Conservation (phyloP, 2,113 vertebrate genomes). For the Dasyurus viverrinus region DNA sequence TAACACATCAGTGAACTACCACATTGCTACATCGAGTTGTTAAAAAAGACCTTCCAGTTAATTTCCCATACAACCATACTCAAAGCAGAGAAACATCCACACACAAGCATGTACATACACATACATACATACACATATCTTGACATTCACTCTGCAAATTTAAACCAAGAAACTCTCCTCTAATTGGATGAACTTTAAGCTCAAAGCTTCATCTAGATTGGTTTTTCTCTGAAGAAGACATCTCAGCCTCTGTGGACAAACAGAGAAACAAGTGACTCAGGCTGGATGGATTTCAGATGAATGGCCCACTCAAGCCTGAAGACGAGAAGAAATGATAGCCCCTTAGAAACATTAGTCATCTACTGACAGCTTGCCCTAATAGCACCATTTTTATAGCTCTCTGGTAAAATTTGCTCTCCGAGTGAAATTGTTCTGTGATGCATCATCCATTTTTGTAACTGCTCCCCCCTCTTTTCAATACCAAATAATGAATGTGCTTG, state of each 20-base stretch:
- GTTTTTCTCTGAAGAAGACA: slow-evolving; percentile 70
- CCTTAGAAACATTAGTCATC: slow-evolving; percentile 78
- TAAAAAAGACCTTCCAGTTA: slow-evolving; percentile 37
- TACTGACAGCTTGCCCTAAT: slow-evolving; percentile 76
- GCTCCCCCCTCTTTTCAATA: slow-evolving; percentile 16
- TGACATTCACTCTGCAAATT: background rate
- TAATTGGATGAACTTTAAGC: slow-evolving; percentile 62
- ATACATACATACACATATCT: background rate
- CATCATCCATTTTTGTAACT: slow-evolving; percentile 58
- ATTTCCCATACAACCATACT: background rate
- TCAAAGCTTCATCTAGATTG: slow-evolving; percentile 38
- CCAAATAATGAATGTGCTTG: background rate
- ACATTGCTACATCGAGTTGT: slow-evolving; percentile 46
- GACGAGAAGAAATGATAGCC: slow-evolving; percentile 74
- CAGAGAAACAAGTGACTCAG: slow-evolving; percentile 73
- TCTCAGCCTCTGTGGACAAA: slow-evolving; percentile 62
- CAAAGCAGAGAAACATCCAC: background rate
- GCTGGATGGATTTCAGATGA: slow-evolving; percentile 77
- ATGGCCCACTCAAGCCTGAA: slow-evolving; percentile 69
- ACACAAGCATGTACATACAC: no score
- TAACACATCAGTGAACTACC: slow-evolving; percentile 15
- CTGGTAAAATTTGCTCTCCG: slow-evolving; percentile 76
- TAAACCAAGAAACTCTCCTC: background rate
- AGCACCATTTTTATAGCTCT: slow-evolving; percentile 72
- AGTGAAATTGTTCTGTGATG: slow-evolving; percentile 61